Base-by-base conservation (phyloP, 64 coral and sea anemone genomes). In the Hydrozoanthus tunicans region DNA sequence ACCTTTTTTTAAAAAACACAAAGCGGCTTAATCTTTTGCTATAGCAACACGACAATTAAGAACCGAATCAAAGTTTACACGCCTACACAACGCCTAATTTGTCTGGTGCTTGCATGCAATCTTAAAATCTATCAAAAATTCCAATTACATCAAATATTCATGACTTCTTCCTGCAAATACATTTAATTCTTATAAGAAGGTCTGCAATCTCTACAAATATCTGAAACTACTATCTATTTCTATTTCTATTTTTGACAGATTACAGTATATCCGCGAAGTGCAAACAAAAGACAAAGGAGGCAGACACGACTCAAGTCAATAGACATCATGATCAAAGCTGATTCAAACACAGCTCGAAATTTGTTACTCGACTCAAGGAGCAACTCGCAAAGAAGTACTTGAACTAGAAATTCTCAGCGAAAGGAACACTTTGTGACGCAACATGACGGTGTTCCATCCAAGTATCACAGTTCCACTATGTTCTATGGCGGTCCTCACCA, bases 391-490 rank as follows among this genome's bases (percentile, higher is more conserved):
- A 27, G 14, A 24, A 9, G 0, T 58, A 52, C 32, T 43, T 43
- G 9, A 86, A 12, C 32, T 65, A 6, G 11, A 59, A 25, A 81
- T 9, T 11, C 26, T 25, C 59, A 81, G 13, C 9, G 8, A 43
- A 27, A 81, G 9, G 58, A 56, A 11, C 53, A 70, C 6, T 56
- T 25, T 68, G 53, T 71, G 52, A 86, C 57, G 53, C 8, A 58
- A 8, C 24, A 88, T 88, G 84, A 11, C 84, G 0, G 84, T 60
- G 12, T 60, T 73, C 43, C 84, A 88, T 26, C 84, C 84, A 1
- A 75, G 84, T 15, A 88, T 88, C 7, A 73, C 70, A 4, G 58
- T 88, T 58, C 84, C 84, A 8, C 56, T 88, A 1, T 88, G 84
- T 6, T 14, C 11, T 72, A 27, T 88, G 84, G 84, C 84, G 3